Evolutionary conservation across 2,797 vertebrate species (phyloP).

Genomic region (Phoxinus dragarum): DNA sequence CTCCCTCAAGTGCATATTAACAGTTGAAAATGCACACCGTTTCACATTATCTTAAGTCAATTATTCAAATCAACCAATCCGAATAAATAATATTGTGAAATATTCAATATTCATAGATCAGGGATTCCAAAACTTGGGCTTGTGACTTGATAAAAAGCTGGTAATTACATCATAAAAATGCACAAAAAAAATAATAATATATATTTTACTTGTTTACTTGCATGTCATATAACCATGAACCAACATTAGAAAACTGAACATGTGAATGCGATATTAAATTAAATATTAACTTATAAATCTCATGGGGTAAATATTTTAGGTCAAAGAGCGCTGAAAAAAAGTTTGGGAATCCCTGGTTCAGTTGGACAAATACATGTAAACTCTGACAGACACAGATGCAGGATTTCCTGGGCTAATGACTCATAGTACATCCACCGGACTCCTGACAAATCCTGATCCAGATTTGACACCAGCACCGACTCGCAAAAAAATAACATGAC

Average conservation of each 20-base stretch:
- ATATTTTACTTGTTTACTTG: not conserved
- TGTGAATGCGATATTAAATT: not conserved
- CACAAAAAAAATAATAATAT: not conserved
- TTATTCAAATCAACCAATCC: not conserved
- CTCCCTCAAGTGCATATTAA: not conserved
- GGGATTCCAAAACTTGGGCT: not conserved
- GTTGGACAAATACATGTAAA: not conserved
- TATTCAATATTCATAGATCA: not conserved
- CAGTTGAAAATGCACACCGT: not conserved
- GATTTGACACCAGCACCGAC: not conserved
- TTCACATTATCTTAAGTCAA: not conserved
- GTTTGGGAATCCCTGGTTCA: not conserved
- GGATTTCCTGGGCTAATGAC: conserved; percentile 55
- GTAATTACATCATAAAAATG: not conserved
- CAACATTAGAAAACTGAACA: not conserved
- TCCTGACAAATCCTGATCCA: conserved; percentile 22
- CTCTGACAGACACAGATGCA: conserved; percentile 30
- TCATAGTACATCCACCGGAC: conserved; percentile 33
- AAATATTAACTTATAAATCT: not conserved
- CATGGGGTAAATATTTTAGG: not conserved
- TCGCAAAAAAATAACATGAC: conserved; percentile 5
- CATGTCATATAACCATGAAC: not conserved
- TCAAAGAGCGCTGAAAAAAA: not conserved
- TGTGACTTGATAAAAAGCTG: not conserved
- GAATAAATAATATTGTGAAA: not conserved